Evolutionary conservation across 2,797 vertebrate species (phyloP).

Genomic region (Cephalopachus bancanus): DNA sequence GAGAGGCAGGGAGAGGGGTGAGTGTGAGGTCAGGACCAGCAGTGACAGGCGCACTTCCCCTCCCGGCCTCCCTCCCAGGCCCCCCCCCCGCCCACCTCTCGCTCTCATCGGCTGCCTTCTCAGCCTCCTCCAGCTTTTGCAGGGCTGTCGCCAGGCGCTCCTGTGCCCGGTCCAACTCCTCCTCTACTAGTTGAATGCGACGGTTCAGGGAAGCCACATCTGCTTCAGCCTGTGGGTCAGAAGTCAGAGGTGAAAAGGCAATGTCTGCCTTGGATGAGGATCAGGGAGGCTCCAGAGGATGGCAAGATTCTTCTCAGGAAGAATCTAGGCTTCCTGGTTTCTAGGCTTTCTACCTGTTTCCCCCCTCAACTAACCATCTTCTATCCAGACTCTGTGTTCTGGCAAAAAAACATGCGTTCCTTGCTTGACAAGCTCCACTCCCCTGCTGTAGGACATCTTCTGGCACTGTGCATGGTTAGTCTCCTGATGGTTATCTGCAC

Average conservation of each 20-base stretch:
- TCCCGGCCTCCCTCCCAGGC: accelerated
- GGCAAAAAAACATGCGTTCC: neutral
- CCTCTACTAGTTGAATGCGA: constrained; percentile 98
- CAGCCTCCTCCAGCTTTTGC: constrained; percentile 98
- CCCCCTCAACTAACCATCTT: neutral
- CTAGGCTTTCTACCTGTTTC: neutral
- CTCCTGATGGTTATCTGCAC: neutral
- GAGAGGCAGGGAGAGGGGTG: constrained; percentile 50
- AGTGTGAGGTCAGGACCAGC: neutral
- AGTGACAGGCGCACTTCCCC: neutral
- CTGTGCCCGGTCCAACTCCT: constrained; percentile 97
- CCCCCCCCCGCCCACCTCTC: constrained; percentile 91
- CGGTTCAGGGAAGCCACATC: constrained; percentile 98
- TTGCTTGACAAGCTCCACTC: neutral
- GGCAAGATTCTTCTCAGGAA: constrained; percentile 17
- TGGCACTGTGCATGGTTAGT: neutral
- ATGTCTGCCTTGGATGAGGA: neutral
- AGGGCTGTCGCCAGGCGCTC: constrained; percentile 97
- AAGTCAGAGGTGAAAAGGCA: constrained; percentile 62
- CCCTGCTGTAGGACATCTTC: neutral
- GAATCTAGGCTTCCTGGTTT: constrained; percentile 55
- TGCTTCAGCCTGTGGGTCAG: constrained; percentile 93
- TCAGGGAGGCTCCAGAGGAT: constrained; percentile 19
- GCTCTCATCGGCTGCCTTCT: constrained; percentile 98
- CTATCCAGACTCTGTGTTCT: neutral